These are phyloP conservation scores for Chaetogeoica ovagalla DNA, from an alignment of 2,888 invertebrate species.

Conservation along the genomic window DNA sequence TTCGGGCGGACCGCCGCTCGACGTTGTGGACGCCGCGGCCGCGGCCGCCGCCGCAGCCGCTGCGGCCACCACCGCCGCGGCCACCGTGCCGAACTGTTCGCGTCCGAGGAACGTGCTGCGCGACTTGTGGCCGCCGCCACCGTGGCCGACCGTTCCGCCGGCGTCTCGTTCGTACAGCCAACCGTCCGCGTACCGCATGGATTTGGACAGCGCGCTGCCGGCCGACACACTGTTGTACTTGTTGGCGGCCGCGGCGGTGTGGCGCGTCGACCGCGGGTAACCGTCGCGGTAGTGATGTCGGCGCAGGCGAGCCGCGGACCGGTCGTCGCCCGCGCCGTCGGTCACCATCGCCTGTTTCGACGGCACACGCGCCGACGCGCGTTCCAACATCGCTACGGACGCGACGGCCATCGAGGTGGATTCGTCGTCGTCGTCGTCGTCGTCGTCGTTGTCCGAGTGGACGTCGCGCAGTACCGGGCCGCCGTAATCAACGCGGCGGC, in stretches of 20 bases:
- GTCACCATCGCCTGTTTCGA: not conserved
- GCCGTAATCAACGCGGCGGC: slow-evolving; percentile 28
- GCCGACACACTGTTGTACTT: slow-evolving; percentile 62
- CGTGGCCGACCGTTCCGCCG: slow-evolving; percentile 54
- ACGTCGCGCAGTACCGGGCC: not conserved
- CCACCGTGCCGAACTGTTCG: slow-evolving; percentile 44
- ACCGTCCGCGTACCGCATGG: slow-evolving; percentile 83
- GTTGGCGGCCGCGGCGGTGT: not conserved
- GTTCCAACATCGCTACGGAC: slow-evolving; percentile 30
- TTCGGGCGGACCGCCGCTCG: slow-evolving; percentile 55
- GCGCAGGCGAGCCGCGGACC: slow-evolving; percentile 38
- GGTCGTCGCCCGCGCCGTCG: not conserved
- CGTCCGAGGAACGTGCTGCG: slow-evolving; percentile 53
- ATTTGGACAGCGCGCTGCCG: slow-evolving; percentile 75
- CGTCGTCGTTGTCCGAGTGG: no score
- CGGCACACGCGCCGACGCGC: not conserved
- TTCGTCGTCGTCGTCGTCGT: not conserved
- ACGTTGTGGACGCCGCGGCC: not conserved
- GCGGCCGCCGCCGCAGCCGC: slow-evolving; percentile 21
- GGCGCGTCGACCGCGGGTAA: slow-evolving; percentile 43
- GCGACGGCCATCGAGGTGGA: not conserved
- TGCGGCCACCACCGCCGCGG: slow-evolving; percentile 33
- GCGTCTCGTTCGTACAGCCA: slow-evolving; percentile 80
- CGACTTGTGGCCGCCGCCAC: slow-evolving; percentile 1
- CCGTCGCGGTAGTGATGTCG: slow-evolving; percentile 43